Percentiles rank a stretch among this genome's conserved stretches.
Conservation (phyloP, 2,113 vertebrate genomes). For the Colaptes auratus region DNA sequence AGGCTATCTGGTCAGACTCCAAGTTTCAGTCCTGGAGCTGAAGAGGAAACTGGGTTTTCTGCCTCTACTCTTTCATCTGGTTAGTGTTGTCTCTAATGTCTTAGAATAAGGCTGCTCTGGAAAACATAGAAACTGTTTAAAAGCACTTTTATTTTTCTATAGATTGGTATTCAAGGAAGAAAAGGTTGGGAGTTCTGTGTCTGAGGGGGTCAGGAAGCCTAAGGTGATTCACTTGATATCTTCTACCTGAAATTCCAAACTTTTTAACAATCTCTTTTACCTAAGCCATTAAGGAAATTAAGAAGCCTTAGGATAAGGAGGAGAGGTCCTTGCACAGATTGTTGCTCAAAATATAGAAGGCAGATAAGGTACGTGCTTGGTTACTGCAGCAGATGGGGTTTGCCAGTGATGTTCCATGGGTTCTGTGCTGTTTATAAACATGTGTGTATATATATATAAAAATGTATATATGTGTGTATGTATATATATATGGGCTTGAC, state of each 20-base stretch:
- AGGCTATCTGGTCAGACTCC: neutral
- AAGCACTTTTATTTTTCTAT: neutral
- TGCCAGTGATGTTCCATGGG: neutral
- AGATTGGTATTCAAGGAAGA: neutral
- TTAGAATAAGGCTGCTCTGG: neutral
- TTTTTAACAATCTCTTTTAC: neutral
- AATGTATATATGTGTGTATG: neutral
- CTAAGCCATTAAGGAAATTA: neutral
- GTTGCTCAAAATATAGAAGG: neutral
- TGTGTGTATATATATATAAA: rapidly evolving
- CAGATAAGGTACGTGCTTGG: neutral
- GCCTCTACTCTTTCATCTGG: neutral
- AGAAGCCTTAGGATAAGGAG: neutral
- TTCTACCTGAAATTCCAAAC: neutral
- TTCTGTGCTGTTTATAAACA: neutral
- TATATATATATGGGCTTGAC: neutral
- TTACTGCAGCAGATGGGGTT: neutral
- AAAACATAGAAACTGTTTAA: neutral
- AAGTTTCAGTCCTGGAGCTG: neutral
- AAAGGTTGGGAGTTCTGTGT: neutral
- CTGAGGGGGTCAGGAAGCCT: neutral
- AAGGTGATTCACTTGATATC: neutral
- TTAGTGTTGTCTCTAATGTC: neutral
- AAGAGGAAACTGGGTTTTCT: neutral
- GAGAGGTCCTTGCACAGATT: neutral